A percentile compares a stretch with the other conserved stretches of the same genome.
Evolutionary conservation across 2,113 vertebrate species (phyloP).

Genomic region (Piaya cayana): DNA sequence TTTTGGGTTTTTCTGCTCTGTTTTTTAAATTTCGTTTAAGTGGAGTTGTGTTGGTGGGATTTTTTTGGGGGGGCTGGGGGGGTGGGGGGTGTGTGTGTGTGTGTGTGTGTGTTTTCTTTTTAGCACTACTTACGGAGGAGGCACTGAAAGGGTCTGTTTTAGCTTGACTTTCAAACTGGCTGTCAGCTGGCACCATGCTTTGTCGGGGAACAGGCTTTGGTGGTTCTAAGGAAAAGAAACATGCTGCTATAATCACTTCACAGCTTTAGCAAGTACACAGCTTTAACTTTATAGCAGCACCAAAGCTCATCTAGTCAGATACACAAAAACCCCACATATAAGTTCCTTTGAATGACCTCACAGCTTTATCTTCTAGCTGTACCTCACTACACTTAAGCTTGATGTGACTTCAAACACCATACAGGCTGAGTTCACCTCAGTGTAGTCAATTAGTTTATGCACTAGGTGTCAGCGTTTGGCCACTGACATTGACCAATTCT

Average conservation of each 20-base stretch:
- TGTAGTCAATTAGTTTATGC: background rate
- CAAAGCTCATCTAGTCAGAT: background rate
- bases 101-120: background rate
- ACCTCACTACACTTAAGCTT: background rate
- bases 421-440: fast-evolving
- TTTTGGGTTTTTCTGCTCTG: background rate
- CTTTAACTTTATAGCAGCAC: background rate
- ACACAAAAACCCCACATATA: background rate
- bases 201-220: constrained; percentile 70
- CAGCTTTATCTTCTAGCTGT: background rate
- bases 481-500: background rate
- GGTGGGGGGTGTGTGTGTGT: too few relatives aligned
- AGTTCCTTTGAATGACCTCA: background rate
- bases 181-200: constrained; percentile 26
- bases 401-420: background rate
- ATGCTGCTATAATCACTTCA: background rate
- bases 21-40: background rate
- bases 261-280: background rate
- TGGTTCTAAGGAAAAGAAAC: constrained; percentile 66
- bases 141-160: constrained; percentile 75
- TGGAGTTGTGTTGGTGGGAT: too few relatives aligned
- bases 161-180: constrained; percentile 82
- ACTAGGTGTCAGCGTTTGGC: constrained; percentile 18
- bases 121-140: constrained; percentile 72
- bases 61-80: too few relatives aligned